Evolutionary conservation across 2,113 vertebrate genomes (phyloP).

Genomic region (Sinocyclocheilus anshuiensis): DNA sequence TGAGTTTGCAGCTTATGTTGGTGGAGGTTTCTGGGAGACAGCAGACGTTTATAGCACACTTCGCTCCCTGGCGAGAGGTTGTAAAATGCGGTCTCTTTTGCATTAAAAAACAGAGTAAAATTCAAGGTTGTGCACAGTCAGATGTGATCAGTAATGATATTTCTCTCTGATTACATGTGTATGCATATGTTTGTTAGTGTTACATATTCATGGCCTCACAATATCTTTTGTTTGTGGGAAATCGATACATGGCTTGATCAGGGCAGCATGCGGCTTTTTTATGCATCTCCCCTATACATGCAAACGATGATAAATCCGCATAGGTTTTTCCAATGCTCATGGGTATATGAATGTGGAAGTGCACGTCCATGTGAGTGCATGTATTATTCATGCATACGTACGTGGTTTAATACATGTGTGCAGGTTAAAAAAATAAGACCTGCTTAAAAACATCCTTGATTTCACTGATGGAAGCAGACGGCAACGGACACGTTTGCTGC

Average conservation of each 20-base stretch:
- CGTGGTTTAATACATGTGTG: conserved; percentile 29
- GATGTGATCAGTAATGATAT: conserved; percentile 14
- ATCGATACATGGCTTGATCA: conserved; percentile 35
- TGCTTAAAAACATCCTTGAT: conserved; percentile 54
- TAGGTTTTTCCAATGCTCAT: conserved; percentile 30
- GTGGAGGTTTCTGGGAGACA: neutral
- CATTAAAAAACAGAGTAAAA: neutral
- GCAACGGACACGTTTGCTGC: conserved; percentile 33
- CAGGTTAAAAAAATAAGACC: conserved; percentile 31
- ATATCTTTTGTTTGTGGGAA: conserved; percentile 19
- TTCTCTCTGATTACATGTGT: conserved; percentile 9
- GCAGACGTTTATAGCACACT: conserved; percentile 21
- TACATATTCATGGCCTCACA: conserved; percentile 11
- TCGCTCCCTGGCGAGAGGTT: neutral
- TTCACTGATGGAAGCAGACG: conserved; percentile 47
- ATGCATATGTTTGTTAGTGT: conserved; percentile 5
- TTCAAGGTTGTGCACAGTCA: neutral
- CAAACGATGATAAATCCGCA: conserved; percentile 42
- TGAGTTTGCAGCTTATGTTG: conserved; percentile 7
- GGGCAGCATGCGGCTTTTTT: conserved; percentile 16
- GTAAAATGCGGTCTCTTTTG: neutral
- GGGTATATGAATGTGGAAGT: conserved; percentile 44
- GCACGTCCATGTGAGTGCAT: conserved; percentile 19
- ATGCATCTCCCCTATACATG: conserved; percentile 22
- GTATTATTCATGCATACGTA: conserved; percentile 43